Base-by-base conservation (phyloP, 2,113 vertebrate species). In the Myanophis thanlyinensis region DNA sequence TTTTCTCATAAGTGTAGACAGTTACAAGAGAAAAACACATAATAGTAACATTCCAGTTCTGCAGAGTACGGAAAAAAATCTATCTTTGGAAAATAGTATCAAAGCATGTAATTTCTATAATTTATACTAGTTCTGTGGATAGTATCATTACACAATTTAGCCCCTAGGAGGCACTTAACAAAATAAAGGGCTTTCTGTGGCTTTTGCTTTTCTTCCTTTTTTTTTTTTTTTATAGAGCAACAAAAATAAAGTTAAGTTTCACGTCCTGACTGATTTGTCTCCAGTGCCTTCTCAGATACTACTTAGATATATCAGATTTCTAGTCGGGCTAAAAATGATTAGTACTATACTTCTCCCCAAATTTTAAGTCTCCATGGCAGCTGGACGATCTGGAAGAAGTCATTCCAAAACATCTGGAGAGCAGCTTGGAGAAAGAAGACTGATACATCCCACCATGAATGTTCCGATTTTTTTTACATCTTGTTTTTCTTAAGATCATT, bases 401-500 rank as follows among this genome's bases (percentile, higher is more conserved):
- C 73, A 22, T 80, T 18, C 35, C 35, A 80, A 44, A 80, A 80
- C 73, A 80, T 80, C 35, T 80, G 73, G 73, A 44, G 73, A 80
- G 73, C 73, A 80, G 73, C 73, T 80, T 80, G 73, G 35, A 44
- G 73, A 80, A 80, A 80, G 73, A 80, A 80, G 35, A 22, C 73
- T 80, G 73, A 80, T 91, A 92, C 67, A 85, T 86, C 22, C 56
- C 44, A 30, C 80, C 90, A 48, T 59, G 93, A 94, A 96, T 6
- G 92, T 94, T 91, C 88, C 91, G 89, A 91, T 93, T 95, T 93
- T 51, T 62, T 96, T 94, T 93, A 94, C 94, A 80, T 15, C 93
- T 93, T 95, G 94, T 96, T 97, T 95, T 96, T 85, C 88, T 95
- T 94, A 67, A 96, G 97, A 96, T 91, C 92, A 97, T 96, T 94